Percentiles rank a stretch among this genome's conserved stretches.
phyloP scores from a whole-genome alignment of 2,113 vertebrate genomes.

The Elachura formosa region DNA sequence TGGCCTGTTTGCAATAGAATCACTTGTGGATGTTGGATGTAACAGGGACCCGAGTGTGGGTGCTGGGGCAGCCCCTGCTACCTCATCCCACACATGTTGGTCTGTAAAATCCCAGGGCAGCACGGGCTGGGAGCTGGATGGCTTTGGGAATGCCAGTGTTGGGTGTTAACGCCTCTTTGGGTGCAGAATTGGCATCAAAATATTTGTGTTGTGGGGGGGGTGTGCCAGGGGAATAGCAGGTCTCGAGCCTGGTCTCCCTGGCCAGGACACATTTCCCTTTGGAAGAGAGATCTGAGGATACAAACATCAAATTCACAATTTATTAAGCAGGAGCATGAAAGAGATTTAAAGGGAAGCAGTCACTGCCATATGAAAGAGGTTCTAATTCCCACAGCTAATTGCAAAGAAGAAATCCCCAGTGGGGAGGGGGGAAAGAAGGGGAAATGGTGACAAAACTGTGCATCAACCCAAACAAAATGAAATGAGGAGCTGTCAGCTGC shows the following conservation, averaged over 20 bases:
- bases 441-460: background rate
- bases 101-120: background rate
- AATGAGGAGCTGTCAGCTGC: background rate
- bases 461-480: background rate
- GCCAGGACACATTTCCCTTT: background rate
- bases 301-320: background rate
- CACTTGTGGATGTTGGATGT: fast-evolving
- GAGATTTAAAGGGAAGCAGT: background rate
- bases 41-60: background rate
- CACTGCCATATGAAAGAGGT: background rate
- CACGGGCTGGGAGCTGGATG: background rate
- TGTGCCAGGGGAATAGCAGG: background rate
- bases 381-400: conserved; percentile 9
- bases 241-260: background rate
- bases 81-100: fast-evolving
- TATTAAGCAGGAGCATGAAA: background rate
- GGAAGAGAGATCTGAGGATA: background rate
- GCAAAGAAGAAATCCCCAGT: background rate
- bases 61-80: background rate
- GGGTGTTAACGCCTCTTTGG: background rate
- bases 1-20: fast-evolving
- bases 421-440: background rate
- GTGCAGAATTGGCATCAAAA: background rate
- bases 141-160: background rate
- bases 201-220: fast-evolving